Evolutionary conservation across 2,888 invertebrate genomes (phyloP), one percentile per base, ranked within the genome.

Genomic region (Conchocele bisecta): DNA sequence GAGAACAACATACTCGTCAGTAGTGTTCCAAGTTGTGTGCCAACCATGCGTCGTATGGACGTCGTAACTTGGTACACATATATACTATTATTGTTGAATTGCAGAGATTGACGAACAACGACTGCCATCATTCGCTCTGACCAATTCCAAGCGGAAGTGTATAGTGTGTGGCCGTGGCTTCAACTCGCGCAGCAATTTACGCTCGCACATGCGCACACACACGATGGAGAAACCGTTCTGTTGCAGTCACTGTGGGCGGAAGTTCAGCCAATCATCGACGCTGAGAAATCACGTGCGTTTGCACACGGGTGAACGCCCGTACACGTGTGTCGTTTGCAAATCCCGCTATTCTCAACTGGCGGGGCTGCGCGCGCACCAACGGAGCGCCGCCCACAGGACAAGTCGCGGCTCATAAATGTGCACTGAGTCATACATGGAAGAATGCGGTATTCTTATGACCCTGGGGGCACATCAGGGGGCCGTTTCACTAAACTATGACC

Each of bases 141-240:
- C n/a, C n/a, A n/a, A n/a, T n/a, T n/a, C n/a, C 2, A 81, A 75
- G 65, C 68, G 87, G 26, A 71, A 74, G 11, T 90, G 90, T 70
- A 87, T 88, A 0, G 64, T 90, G 2, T 90, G 90, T 64, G 69
- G 83, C 33, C 81, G 89, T 48, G 88, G 87, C 3, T 90, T 90
- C 71, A 90, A 90, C 76, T 89, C 89, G 5, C 75, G 88, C 7
- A 90, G 89, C 67, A 90, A 90, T 54, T 84, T 90, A 0, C 83
- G 90, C 2, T 90, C 90, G 22, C 90, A 90, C 83, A 90, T 90
- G 90, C 84, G 90, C 50, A 90, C 87, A 31, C 90, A 90, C 70
- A 90, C 90, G 0, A 58, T 87, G 35, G 89, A 90, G 60, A 87
- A 86, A 61, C 90, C 90, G 33, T 90, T 90, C 59, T 67, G 76